phyloP scores from a whole-genome alignment of 2,113 vertebrate species.

The Odocoileus hemionus region DNA sequence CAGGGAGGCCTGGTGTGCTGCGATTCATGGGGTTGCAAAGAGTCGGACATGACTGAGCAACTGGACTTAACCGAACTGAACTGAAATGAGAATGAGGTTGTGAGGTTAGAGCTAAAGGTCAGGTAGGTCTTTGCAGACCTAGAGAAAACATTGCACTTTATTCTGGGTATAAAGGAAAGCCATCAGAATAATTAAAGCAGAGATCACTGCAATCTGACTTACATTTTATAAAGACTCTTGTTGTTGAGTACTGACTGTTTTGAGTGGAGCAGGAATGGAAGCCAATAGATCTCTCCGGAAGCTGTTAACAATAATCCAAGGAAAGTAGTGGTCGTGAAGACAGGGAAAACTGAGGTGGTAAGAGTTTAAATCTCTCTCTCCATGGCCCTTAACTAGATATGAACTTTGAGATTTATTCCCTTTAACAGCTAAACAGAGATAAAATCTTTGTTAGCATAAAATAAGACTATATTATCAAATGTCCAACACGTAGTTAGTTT shows the following conservation, averaged over 20 bases:
- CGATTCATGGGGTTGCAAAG: too few species aligned
- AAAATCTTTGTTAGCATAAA: background rate
- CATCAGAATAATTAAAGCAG: background rate
- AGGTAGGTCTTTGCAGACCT: background rate
- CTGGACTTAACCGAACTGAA: too few species aligned
- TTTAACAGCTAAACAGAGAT: background rate
- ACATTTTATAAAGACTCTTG: background rate
- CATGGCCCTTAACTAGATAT: background rate
- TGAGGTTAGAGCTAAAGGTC: background rate
- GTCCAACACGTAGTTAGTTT: background rate
- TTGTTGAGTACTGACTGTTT: background rate
- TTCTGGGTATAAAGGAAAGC: background rate
- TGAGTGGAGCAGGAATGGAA: background rate
- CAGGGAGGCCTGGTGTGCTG: too few species aligned
- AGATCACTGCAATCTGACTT: background rate
- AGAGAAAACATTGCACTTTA: background rate
- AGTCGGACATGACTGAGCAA: too few species aligned
- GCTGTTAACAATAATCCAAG: background rate
- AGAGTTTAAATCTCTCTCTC: background rate
- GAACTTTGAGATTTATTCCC: background rate
- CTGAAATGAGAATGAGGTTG: background rate
- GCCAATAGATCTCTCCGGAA: background rate
- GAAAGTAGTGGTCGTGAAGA: background rate
- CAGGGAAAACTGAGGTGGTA: background rate
- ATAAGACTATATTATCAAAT: background rate